Evolutionary conservation across 1,140 invertebrate species (phyloP), one percentile per base, ranked within the genome.

Genomic region (Philotrypesis tridentata): DNA sequence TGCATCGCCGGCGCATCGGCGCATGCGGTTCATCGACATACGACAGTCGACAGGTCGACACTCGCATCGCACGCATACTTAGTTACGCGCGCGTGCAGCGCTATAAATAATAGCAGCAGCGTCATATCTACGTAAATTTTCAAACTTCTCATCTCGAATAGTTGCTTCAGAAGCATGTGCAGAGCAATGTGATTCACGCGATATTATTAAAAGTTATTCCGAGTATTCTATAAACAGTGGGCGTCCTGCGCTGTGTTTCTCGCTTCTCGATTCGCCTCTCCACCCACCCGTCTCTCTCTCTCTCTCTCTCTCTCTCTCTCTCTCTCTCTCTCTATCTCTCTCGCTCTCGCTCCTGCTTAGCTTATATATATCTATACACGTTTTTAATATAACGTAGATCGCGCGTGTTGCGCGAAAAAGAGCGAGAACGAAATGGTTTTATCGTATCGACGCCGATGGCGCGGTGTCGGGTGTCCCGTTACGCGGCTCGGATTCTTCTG

Each of bases 131-230:
- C n/a, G 67, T 37, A 37, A 79, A 79, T 63, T 67, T 82, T 82
- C 78, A 55, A 40, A 70, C 37, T 61, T 0, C 82, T 25, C 80
- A 27, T 72, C 82, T 48, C 33, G 65, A 37, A 61, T 43, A 79
- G 43, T 63, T 79, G 74, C 77, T 80, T n/a, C n/a, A n/a, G 67
- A 78, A 78, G 68, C 6, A n/a, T n/a, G 80, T 82, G 73, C 71
- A 76, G 31, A 60, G 67, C 68, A 55, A 68, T 71, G 37, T 85
- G 84, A 87, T 84, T 86, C 85, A 85, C 78, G 31, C 33, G 61
- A 79, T 85, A 87, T 86, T 86, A 87, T 86, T 84, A 84, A 82
- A 83, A 75, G 82, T 83, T 82, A 81, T 80, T 84, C 65, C 60
- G 43, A 48, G 63, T 63, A 74, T 23, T 40, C 79, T 65, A 80